Percentiles rank a stretch among this genome's conserved stretches.
These are phyloP conservation scores for Rhinophrynus dorsalis DNA, from an alignment of 2,797 vertebrate genomes.

Conservation along the genomic window DNA sequence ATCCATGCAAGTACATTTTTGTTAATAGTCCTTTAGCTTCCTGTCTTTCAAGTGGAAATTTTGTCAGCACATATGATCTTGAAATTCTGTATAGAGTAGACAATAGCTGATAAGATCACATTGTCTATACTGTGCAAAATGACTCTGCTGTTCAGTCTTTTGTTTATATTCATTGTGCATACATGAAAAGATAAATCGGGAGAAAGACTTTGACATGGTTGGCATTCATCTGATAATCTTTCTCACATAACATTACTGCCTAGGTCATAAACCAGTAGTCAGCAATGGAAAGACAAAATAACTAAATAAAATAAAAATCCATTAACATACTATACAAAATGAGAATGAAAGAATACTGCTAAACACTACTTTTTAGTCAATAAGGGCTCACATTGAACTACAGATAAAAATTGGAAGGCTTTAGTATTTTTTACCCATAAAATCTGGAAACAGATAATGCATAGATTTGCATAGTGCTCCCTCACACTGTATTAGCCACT, in stretches of 20 bases:
- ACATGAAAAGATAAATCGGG: slow-evolving; percentile 49
- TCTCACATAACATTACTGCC: background rate
- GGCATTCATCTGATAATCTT: background rate
- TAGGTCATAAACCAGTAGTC: too few species aligned
- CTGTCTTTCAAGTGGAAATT: slow-evolving; percentile 55
- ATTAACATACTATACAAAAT: too few species aligned
- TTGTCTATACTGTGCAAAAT: slow-evolving; percentile 59
- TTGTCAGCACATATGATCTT: slow-evolving; percentile 48
- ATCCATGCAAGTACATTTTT: slow-evolving; percentile 47
- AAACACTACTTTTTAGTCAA: too few species aligned
- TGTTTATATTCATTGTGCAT: slow-evolving; percentile 42
- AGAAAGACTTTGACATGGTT: background rate
- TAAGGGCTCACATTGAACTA: background rate
- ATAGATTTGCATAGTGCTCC: too few species aligned
- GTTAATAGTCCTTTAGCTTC: slow-evolving; percentile 46
- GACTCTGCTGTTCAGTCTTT: slow-evolving; percentile 35
- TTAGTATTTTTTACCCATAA: too few species aligned
- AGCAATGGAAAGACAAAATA: too few species aligned
- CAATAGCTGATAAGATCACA: slow-evolving; percentile 61
- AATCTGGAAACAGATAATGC: too few species aligned
- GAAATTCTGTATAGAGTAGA: slow-evolving; percentile 50
- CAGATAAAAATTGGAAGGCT: too few species aligned
- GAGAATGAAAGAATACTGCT: too few species aligned
- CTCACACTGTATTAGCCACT: too few species aligned
- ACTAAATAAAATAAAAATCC: too few species aligned